Base-by-base conservation (phyloP, 2,888 invertebrate genomes). In the Drosophila hamatofila region DNA sequence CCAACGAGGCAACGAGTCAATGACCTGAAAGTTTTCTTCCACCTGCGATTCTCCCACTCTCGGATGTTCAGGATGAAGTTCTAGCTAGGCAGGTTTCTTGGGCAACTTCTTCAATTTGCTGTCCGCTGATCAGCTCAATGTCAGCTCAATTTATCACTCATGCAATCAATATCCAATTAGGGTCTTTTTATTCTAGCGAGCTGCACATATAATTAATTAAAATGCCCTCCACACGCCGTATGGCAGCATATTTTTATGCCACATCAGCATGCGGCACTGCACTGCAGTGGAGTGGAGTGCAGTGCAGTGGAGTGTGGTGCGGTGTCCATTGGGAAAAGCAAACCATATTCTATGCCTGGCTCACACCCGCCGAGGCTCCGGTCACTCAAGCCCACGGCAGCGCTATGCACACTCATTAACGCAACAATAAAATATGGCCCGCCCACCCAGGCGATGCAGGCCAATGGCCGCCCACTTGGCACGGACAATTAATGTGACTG, bases 401-500 rank as follows among this genome's bases (percentile, higher is more conserved):
- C 54, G 64, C 82, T 85, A 69, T 89, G 89, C 89, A 84, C 82
- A 84, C 89, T 84, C 84, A 84, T 84, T 84, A 84, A 89, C 84
- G 79, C 84, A 84, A 84, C 84, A 84, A 84, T 84, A 84, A 89
- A 89, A 81, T 74, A 70, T 78, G 57, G 67, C 60, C 14, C 58
- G 33, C 54, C 54, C 18, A 11, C 12, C 3, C 18, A 0, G 25
- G 30, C 30, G 11, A 30, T 30, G 11, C 30, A 30, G 30, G 21
- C 23, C 41, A 12, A 2, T 18, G 37, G 48, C 33, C 62, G 48
- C 62, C 74, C 74, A 78, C 64, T 75, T 60, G 76, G 78, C 72
- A 63, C 72, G 75, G 82, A 89, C 85, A 86, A 86, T 86, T 86
- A 86, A 86, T 89, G 83, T 88, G 89, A 84, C 85, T 88, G 85